These are phyloP conservation scores for Panulirus ornatus DNA, from an alignment of 1,140 invertebrate genomes.

Conservation along the genomic window DNA sequence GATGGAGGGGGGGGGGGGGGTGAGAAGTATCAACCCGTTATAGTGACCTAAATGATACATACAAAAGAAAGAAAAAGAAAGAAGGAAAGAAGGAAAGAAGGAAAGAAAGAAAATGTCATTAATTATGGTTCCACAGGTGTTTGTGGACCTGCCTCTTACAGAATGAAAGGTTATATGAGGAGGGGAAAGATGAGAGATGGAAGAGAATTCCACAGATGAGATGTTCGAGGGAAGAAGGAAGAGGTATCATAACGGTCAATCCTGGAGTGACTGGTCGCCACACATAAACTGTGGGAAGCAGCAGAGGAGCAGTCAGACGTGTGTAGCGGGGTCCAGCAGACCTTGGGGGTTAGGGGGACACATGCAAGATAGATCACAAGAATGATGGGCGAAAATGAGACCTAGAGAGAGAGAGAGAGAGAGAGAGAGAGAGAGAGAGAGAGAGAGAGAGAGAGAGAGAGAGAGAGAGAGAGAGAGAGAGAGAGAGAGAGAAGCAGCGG, in stretches of 20 bases:
- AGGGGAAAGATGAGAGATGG: too few species aligned
- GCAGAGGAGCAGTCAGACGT: neutral
- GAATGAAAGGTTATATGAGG: too few species aligned
- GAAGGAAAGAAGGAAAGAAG: neutral
- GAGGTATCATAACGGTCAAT: too few species aligned
- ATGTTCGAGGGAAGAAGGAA: too few species aligned
- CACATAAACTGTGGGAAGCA: too few species aligned
- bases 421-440: constrained; percentile 7
- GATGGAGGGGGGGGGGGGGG: neutral
- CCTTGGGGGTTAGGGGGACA: too few species aligned
- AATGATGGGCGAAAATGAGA: neutral
- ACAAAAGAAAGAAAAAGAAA: neutral
- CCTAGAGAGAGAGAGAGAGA: constrained; percentile 6
- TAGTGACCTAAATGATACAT: neutral
- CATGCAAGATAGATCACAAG: neutral
- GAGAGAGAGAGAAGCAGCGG: neutral
- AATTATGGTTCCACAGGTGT: too few species aligned
- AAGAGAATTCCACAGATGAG: too few species aligned
- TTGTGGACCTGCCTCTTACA: too few species aligned
- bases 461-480: neutral
- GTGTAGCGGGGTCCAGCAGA: too few species aligned
- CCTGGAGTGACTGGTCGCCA: too few species aligned
- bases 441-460: neutral
- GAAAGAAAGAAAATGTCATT: neutral
- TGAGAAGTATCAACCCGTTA: neutral